These are phyloP conservation scores for Monochamus alternatus DNA, from an alignment of 2,888 invertebrate species.

Conservation along the genomic window DNA sequence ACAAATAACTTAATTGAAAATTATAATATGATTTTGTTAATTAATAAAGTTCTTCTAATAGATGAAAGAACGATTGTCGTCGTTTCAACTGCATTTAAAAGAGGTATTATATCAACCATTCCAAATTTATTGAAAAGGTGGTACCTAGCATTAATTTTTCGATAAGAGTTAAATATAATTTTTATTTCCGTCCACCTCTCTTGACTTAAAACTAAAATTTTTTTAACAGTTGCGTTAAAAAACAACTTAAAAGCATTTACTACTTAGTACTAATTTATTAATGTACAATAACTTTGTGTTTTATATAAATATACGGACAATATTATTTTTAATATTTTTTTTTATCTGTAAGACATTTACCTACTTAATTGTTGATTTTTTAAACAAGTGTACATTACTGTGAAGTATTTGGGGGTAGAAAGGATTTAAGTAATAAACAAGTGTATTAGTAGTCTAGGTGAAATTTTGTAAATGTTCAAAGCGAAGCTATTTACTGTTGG, in stretches of 20 bases:
- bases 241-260: constrained; percentile 35
- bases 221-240: not conserved
- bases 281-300: constrained; percentile 39
- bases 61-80: not conserved
- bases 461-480: constrained; percentile 57
- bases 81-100: constrained; percentile 1
- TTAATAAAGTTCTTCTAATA: no score
- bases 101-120: constrained; percentile 22
- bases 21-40: no score
- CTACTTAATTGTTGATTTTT: constrained; percentile 22
- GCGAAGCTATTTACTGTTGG: constrained; percentile 60
- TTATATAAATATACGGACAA: constrained; percentile 42
- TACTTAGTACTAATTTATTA: constrained; percentile 46
- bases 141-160: constrained; percentile 3
- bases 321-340: constrained; percentile 39
- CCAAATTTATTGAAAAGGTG: constrained; percentile 22
- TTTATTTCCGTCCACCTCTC: constrained; percentile 36
- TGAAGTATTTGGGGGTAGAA: constrained; percentile 45
- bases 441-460: constrained; percentile 48
- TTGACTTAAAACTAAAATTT: constrained; percentile 15
- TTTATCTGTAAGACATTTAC: constrained; percentile 11
- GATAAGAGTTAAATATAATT: constrained; percentile 9
- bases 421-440: constrained; percentile 43
- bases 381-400: constrained; percentile 10
- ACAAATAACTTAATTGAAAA: not conserved